Conservation (phyloP, 1,140 invertebrate genomes). For the Campoletis sonorensis region DNA sequence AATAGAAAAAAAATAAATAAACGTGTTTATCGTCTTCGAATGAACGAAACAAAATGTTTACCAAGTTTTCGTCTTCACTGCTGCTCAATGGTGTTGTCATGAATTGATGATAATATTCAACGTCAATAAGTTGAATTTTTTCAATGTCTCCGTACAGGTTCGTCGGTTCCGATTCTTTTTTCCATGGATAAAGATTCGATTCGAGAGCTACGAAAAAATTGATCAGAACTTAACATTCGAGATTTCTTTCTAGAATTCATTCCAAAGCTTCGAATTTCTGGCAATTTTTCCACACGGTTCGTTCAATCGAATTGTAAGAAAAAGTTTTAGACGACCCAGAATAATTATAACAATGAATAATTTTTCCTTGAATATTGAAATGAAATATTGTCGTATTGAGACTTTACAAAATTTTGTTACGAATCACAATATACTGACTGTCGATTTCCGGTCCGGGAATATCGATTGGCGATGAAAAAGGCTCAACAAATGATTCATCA, state of each 20-base stretch:
- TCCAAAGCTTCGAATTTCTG: no score
- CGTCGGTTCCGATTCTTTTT: constrained; percentile 79
- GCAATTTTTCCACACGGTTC: no score
- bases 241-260: no score
- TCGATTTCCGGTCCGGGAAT: constrained; percentile 55
- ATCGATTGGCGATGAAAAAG: constrained; percentile 28
- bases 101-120: constrained; percentile 83
- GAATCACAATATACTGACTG: constrained; percentile 52
- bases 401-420: background rate
- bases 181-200: constrained; percentile 74
- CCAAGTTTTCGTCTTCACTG: constrained; percentile 42
- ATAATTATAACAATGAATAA: no score
- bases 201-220: constrained; percentile 60
- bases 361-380: no score
- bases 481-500: constrained; percentile 33
- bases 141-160: constrained; percentile 81
- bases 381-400: no score
- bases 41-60: no score
- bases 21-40: no score
- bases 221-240: background rate
- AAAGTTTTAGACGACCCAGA: no score
- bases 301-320: no score
- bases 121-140: constrained; percentile 80
- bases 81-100: constrained; percentile 60
- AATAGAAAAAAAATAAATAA: background rate